Evolutionary conservation across 2,888 invertebrate species (phyloP).

Genomic region (Coenonympha glycerion): DNA sequence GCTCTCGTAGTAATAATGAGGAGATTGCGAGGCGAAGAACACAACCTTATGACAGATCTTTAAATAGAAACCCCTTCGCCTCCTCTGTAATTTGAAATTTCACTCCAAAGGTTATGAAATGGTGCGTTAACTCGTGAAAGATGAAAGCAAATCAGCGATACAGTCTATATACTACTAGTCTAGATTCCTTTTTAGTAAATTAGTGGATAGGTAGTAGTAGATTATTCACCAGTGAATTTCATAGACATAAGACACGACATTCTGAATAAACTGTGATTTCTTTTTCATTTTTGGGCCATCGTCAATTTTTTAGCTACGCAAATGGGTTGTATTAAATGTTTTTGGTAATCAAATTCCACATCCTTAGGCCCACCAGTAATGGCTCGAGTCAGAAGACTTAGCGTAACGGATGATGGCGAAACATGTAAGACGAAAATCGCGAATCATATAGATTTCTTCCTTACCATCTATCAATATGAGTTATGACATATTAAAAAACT

Average conservation of each 20-base stretch:
- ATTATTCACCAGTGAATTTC: too few relatives aligned
- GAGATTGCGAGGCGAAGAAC: background rate
- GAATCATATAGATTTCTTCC: slow-evolving; percentile 30
- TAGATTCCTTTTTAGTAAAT: too few relatives aligned
- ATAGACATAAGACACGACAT: too few relatives aligned
- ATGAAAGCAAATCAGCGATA: slow-evolving; percentile 5
- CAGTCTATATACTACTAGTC: too few relatives aligned
- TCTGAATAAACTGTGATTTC: too few relatives aligned
- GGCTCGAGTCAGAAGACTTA: slow-evolving; percentile 76
- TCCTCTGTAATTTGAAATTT: background rate
- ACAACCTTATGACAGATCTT: background rate
- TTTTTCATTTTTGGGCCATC: too few relatives aligned
- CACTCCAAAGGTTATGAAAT: slow-evolving; percentile 14
- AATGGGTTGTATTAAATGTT: slow-evolving; percentile 11
- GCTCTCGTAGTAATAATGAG: background rate
- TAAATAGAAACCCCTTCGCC: background rate
- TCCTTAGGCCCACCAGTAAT: slow-evolving; percentile 70
- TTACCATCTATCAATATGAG: background rate
- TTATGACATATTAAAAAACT: background rate
- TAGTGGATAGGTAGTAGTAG: too few relatives aligned
- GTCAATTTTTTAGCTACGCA: too few relatives aligned
- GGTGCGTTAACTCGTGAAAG: slow-evolving; percentile 22
- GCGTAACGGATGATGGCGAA: slow-evolving; percentile 83
- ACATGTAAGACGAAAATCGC: slow-evolving; percentile 77
- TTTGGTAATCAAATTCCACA: slow-evolving; percentile 35